These are phyloP conservation scores for Sebastes kiyomatsui DNA, from an alignment of 2,797 vertebrate species.

Conservation along the genomic window DNA sequence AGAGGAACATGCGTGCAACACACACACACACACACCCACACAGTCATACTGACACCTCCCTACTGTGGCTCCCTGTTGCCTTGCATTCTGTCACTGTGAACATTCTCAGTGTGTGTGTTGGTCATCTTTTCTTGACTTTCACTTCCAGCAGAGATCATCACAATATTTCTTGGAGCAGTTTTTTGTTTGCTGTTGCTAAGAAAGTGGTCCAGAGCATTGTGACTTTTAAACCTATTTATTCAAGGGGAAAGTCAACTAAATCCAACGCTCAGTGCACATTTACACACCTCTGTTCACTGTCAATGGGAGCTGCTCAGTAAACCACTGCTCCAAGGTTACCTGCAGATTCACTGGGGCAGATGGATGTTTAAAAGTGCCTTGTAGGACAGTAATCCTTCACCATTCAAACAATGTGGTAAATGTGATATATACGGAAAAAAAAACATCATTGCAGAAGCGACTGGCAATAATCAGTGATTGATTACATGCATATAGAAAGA, in stretches of 20 bases:
- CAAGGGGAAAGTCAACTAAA: not conserved
- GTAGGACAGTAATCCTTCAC: not conserved
- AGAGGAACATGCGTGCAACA: not conserved
- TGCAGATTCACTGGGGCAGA: not conserved
- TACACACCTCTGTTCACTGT: not conserved
- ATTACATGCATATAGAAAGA: not conserved
- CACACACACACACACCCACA: not conserved
- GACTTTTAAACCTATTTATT: not conserved
- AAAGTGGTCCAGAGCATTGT: not conserved
- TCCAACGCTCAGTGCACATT: not conserved
- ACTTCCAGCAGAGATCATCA: slow-evolving; percentile 11
- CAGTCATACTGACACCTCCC: not conserved
- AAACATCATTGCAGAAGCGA: not conserved
- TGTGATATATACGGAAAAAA: too few relatives aligned
- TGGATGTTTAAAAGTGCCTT: not conserved
- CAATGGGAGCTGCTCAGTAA: not conserved
- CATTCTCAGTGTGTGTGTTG: slow-evolving; percentile 9
- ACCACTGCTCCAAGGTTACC: not conserved
- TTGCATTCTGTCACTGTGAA: slow-evolving; percentile 31
- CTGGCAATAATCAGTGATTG: not conserved
- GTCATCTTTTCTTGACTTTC: slow-evolving; percentile 13
- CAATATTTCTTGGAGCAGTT: not conserved
- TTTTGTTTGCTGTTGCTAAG: not conserved
- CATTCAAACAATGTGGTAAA: not conserved
- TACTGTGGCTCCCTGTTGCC: slow-evolving; percentile 3